These are phyloP conservation scores for Amyelois transitella DNA, from an alignment of 1,140 invertebrate genomes.

Conservation along the genomic window DNA sequence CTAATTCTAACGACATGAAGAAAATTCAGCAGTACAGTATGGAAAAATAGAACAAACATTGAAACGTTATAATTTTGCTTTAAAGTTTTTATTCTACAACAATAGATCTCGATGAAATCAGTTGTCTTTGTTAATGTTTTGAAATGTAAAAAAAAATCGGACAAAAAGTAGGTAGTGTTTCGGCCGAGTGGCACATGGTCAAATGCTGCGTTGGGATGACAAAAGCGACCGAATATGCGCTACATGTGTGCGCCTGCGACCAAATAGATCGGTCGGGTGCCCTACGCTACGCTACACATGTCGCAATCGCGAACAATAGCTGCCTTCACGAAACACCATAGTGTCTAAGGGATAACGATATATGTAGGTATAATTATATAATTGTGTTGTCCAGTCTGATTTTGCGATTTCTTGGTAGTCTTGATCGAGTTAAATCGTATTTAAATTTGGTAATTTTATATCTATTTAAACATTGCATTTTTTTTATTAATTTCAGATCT, in stretches of 20 bases:
- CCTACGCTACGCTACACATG: slow-evolving; percentile 29
- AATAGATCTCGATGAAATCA: background rate
- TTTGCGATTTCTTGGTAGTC: too few species aligned
- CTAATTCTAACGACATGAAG: too few species aligned
- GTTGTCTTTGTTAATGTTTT: slow-evolving; percentile 38
- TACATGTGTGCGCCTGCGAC: slow-evolving; percentile 49
- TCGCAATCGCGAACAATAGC: slow-evolving; percentile 30
- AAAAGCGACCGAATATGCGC: slow-evolving; percentile 62
- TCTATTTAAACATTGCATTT: too few species aligned
- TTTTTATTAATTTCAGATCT: too few species aligned
- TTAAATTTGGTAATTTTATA: too few species aligned
- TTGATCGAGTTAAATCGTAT: too few species aligned
- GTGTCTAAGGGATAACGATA: background rate
- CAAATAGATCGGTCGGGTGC: background rate
- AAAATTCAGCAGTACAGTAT: too few species aligned
- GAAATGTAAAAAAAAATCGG: slow-evolving; percentile 41
- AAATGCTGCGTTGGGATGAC: slow-evolving; percentile 35
- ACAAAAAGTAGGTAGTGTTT: slow-evolving; percentile 41
- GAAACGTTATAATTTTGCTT: too few species aligned
- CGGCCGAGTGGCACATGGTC: slow-evolving; percentile 46
- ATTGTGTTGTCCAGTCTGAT: too few species aligned
- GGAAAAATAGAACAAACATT: too few species aligned
- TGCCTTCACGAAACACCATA: slow-evolving; percentile 21
- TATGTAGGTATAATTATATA: too few species aligned
- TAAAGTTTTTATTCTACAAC: too few species aligned